Base-by-base conservation (phyloP, 2,113 vertebrate species). In the Halichoerus grypus region DNA sequence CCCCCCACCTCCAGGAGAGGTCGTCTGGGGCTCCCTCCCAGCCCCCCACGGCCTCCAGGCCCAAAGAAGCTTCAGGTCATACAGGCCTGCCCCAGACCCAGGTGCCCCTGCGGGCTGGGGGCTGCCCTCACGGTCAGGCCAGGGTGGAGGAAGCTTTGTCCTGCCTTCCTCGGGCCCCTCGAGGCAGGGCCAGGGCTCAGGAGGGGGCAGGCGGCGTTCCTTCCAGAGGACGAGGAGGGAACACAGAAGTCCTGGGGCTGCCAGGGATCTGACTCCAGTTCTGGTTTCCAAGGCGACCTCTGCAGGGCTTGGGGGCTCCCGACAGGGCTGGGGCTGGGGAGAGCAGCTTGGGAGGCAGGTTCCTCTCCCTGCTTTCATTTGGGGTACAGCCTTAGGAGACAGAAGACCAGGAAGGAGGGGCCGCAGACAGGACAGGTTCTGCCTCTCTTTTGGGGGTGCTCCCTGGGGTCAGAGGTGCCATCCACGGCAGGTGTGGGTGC, bases 381-480 rank as follows among this genome's bases (percentile, higher is more conserved):
- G 49, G 55, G 71, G 12, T 65, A 13, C 12, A 42, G 51, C 33
- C 24, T 49, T 10, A 26, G 59, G 4, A 3, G 2, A 9, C 14
- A 31, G 74, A 28, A 51, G 42, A 22, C 22, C 57, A 4, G 1
- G 42, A 16, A 19, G 1, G 31, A 9, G 31, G 26, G 80, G 19
- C 63, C 15, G 63, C 63, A 65, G 63, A 46, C 12, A 26, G 6
- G 22, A 26, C 6, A 0, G 13, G 24, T 49, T 9, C 7, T 49
- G 42, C 7, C 42, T 46, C 24, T 76, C 10, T 7, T 0, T 67
- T 3, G 5, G 39, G 39, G 59, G 39, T 10, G 4, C 69, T 16
- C 14, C 63, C 0, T 0, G 12, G 69, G 31, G 31, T 7, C 22
- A 28, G 9, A 18, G 28, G 31, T 7, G 22, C n/a, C 49, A 0